phyloP scores from a whole-genome alignment of 2,797 vertebrate genomes.

The Pseudochaenichthys georgianus region DNA sequence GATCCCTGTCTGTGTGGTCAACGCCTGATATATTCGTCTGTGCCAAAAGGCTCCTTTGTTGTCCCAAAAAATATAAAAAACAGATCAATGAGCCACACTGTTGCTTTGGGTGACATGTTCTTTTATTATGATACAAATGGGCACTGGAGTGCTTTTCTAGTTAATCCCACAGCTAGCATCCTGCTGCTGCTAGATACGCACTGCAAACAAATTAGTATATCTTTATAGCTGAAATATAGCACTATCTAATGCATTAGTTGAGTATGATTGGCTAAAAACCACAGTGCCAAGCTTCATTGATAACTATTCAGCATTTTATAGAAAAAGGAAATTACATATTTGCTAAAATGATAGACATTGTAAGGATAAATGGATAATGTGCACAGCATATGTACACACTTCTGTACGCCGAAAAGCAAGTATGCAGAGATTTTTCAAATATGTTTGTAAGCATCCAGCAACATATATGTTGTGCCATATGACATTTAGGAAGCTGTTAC shows the following conservation, averaged over 20 bases:
- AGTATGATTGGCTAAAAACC: neutral
- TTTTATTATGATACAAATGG: conserved; percentile 7
- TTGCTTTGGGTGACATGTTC: neutral
- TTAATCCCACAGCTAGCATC: neutral
- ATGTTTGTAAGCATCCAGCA: neutral
- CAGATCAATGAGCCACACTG: neutral
- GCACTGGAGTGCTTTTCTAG: neutral
- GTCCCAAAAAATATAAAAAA: conserved; percentile 14
- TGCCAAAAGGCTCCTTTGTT: neutral
- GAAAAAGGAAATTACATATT: neutral
- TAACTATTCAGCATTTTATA: neutral
- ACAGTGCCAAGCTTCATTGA: neutral
- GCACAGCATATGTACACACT: neutral
- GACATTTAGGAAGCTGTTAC: neutral
- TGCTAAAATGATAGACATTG: neutral
- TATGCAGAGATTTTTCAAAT: neutral
- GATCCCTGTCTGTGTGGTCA: conserved; percentile 3
- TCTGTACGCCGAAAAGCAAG: neutral
- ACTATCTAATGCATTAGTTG: neutral
- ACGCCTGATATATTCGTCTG: neutral
- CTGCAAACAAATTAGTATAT: neutral
- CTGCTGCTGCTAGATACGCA: conserved; percentile 4
- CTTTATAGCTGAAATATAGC: conserved; percentile 1
- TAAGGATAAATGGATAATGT: neutral
- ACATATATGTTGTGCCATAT: neutral